phyloP scores from a whole-genome alignment of 2,113 vertebrate species.

The Periophthalmodon schlosseri region DNA sequence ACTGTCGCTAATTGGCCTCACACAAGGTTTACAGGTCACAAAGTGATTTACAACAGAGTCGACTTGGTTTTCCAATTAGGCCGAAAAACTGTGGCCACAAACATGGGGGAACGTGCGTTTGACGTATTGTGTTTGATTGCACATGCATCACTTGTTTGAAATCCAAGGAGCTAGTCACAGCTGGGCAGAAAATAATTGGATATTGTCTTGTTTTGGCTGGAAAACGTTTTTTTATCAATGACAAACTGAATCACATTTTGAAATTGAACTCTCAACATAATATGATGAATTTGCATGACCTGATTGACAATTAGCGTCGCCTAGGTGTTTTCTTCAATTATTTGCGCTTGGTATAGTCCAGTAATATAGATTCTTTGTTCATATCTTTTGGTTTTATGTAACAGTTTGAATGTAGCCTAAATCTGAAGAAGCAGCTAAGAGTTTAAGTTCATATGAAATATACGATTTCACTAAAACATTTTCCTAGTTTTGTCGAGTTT shows the following conservation, averaged over 20 bases:
- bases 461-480: too few species aligned
- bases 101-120: slow-evolving; percentile 7
- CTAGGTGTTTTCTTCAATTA: slow-evolving; percentile 24
- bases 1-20: slow-evolving; percentile 36
- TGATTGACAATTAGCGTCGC: slow-evolving; percentile 24
- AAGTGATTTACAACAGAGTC: slow-evolving; percentile 29
- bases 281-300: slow-evolving; percentile 31
- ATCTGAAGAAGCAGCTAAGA: too few species aligned
- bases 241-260: slow-evolving; percentile 24
- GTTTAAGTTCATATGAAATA: too few species aligned
- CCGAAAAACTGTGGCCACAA: slow-evolving; percentile 9
- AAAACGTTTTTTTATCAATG: slow-evolving; percentile 12
- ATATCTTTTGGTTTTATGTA: too few species aligned
- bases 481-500: too few species aligned
- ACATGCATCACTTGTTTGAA: neutral
- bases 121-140: slow-evolving; percentile 15
- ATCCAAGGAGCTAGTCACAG: slow-evolving; percentile 24
- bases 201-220: slow-evolving; percentile 34
- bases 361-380: slow-evolving; percentile 19
- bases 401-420: neutral
- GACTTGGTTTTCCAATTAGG: slow-evolving; percentile 36
- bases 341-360: slow-evolving; percentile 29
- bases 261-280: slow-evolving; percentile 17
- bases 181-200: slow-evolving; percentile 47
- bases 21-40: slow-evolving; percentile 29